A percentile compares a stretch with the other conserved stretches of the same genome.
Evolutionary conservation across 2,797 vertebrate species (phyloP).

Genomic region (Sebastiscus albofasciatus): DNA sequence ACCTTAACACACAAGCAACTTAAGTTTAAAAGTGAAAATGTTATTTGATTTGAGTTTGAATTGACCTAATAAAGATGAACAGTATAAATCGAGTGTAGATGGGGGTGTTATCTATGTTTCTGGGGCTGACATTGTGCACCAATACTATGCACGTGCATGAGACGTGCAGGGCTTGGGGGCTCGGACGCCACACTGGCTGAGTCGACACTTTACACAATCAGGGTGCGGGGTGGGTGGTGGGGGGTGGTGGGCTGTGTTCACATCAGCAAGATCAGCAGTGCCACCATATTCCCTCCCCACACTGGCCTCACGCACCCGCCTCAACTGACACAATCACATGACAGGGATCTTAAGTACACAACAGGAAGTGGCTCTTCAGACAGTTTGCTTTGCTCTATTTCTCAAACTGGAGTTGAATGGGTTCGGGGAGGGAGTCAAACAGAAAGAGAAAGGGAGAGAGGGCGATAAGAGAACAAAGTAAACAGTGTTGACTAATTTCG

Average conservation of each 20-base stretch:
- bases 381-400: slow-evolving; percentile 74
- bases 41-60: neutral
- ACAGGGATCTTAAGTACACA: slow-evolving; percentile 80
- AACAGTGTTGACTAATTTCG: slow-evolving; percentile 19
- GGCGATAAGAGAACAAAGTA: slow-evolving; percentile 7
- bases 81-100: neutral
- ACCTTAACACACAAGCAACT: neutral
- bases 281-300: slow-evolving; percentile 71
- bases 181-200: slow-evolving; percentile 76
- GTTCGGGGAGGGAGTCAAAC: slow-evolving; percentile 43
- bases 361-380: slow-evolving; percentile 83
- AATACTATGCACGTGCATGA: slow-evolving; percentile 22
- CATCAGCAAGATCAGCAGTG: slow-evolving; percentile 82
- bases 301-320: slow-evolving; percentile 58
- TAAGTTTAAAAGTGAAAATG: neutral
- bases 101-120: neutral
- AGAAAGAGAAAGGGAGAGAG: slow-evolving; percentile 42
- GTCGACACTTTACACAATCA: slow-evolving; percentile 81
- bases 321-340: slow-evolving; percentile 78
- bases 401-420: slow-evolving; percentile 65
- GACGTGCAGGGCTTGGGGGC: slow-evolving; percentile 43
- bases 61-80: neutral
- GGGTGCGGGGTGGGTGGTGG: slow-evolving; percentile 10
- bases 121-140: neutral
- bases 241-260: slow-evolving; percentile 45